Base-by-base conservation (phyloP, 2,113 vertebrate species). In the Talpa occidentalis region DNA sequence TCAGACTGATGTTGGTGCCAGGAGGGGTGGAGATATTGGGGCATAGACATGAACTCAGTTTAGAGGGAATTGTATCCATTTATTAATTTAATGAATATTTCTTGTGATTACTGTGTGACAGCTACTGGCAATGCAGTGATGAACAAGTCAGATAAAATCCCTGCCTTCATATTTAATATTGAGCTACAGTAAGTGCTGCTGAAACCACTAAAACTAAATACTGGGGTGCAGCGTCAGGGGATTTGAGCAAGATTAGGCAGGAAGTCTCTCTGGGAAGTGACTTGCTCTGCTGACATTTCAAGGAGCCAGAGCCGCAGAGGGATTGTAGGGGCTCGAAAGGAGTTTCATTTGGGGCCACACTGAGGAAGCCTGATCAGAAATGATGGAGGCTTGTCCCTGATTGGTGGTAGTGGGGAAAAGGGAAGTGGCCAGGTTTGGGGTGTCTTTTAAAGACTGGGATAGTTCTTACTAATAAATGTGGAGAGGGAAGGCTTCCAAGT, bases 201-300 rank as follows among this genome's bases (percentile, higher is more conserved):
- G 66, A 74, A 83, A 62, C 40, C 6, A 6, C 2, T 8, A 32
- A 32, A 32, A 21, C 5, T 12, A 90, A 54, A 19, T 14, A 30
- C 30, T 0, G 12, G 6, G n/a, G n/a, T 5, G 22, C 14, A 15
- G 26, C 49, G 24, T 30, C 16, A 62, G 52, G 17, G 9, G 30
- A 21, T 40, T 1, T 0, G 24, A 49, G 5, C 14, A 2, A 2
- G 5, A 12, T 47, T 35, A 3, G 49, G 52, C 10, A 10, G 9
- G 7, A 32, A 40, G 0, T 16, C 10, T 83, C 40, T 69, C 60
- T 7, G 21, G 70, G 26, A 59, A 19, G 37, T 37, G 6, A 59
- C 44, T 22, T 42, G 19, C 59, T 67, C 78, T 81, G 44, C n/a
- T 74, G 17, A 4, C 47, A 35, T 28, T 69, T 37, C 17, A 32